phyloP scores from a whole-genome alignment of 2,888 invertebrate species.

The Lasiommata megera region DNA sequence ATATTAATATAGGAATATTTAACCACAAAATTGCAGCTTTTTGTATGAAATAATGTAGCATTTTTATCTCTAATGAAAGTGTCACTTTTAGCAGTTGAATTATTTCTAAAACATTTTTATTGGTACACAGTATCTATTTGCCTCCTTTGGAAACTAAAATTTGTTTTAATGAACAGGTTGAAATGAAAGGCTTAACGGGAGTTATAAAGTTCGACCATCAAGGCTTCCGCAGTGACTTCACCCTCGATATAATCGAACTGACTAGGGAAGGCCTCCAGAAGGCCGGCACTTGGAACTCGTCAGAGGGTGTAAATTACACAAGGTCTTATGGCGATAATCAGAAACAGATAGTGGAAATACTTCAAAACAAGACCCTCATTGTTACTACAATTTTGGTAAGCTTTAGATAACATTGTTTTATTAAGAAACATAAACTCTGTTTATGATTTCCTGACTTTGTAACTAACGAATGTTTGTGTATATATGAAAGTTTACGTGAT shows the following conservation, averaged over 20 bases:
- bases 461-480: too few species aligned
- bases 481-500: too few species aligned
- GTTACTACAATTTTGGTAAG: slow-evolving; percentile 96
- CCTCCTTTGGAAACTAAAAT: neutral
- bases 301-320: slow-evolving; percentile 93
- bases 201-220: slow-evolving; percentile 96
- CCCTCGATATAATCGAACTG: slow-evolving; percentile 94
- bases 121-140: neutral
- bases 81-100: too few species aligned
- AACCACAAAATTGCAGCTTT: too few species aligned
- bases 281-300: slow-evolving; percentile 94
- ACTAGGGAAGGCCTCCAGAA: slow-evolving; percentile 91
- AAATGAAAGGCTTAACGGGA: slow-evolving; percentile 96
- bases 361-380: slow-evolving; percentile 94
- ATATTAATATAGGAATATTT: too few species aligned
- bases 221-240: slow-evolving; percentile 95
- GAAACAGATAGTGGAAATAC: slow-evolving; percentile 92
- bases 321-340: slow-evolving; percentile 92
- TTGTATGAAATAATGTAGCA: too few species aligned
- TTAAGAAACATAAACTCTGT: too few species aligned
- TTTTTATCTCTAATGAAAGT: too few species aligned
- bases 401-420: neutral
- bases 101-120: too few species aligned
- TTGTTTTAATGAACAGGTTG: slow-evolving; percentile 83
- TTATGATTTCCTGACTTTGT: too few species aligned